Conservation (phyloP, 2,888 invertebrate species). For the Phorcus lineatus region DNA sequence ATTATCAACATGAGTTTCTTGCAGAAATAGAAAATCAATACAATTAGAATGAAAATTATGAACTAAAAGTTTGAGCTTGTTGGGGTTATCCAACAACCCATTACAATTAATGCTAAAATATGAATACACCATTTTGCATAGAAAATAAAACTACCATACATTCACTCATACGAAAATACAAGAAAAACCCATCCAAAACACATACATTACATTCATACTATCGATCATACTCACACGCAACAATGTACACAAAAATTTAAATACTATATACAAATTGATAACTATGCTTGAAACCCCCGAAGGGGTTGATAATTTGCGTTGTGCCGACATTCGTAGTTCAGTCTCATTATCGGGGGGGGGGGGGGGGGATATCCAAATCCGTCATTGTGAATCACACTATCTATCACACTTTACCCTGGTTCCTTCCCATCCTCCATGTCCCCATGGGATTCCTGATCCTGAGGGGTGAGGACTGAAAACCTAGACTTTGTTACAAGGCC, state of each 20-base stretch:
- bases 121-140: background rate
- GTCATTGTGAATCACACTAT: no score
- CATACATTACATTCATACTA: no score
- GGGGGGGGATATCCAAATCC: background rate
- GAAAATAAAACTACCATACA: no score
- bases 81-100: background rate
- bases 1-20: conserved; percentile 10
- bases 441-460: no score
- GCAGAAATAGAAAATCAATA: conserved; percentile 1
- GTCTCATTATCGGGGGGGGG: background rate
- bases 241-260: background rate
- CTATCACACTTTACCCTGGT: no score
- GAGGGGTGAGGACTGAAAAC: no score
- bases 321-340: background rate
- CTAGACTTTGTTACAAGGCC: no score
- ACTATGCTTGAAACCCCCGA: background rate
- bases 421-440: no score
- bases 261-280: background rate
- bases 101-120: background rate
- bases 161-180: no score
- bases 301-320: background rate
- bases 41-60: background rate
- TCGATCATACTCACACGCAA: no score
- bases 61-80: background rate
- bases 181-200: no score